A percentile compares a stretch with the other conserved stretches of the same genome.
phyloP scores from a whole-genome alignment of 2,113 vertebrate species.

The Carassius gibelio region DNA sequence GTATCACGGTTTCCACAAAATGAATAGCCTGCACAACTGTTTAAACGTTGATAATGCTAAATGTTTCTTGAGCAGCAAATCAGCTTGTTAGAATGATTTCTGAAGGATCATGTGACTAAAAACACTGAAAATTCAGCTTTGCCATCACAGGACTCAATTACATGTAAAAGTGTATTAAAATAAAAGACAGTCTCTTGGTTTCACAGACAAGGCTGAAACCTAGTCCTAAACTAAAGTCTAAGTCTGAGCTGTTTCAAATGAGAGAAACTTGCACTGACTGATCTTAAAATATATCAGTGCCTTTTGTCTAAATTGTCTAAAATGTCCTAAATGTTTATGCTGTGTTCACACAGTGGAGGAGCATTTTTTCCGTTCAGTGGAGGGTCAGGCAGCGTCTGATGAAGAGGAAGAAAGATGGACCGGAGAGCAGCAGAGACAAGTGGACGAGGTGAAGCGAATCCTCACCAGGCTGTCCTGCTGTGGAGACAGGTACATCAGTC shows the following conservation, averaged over 20 bases:
- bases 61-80: neutral
- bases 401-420: slow-evolving; percentile 85
- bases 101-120: neutral
- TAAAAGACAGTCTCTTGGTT: neutral
- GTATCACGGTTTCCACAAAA: neutral
- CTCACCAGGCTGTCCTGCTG: slow-evolving; percentile 78
- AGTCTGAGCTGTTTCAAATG: too few species aligned
- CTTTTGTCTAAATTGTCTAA: too few species aligned
- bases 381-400: slow-evolving; percentile 91
- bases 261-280: too few species aligned
- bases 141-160: neutral
- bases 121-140: neutral
- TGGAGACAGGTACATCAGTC: slow-evolving; percentile 71
- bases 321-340: neutral
- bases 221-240: too few species aligned
- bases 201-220: too few species aligned
- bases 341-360: slow-evolving; percentile 76
- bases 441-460: slow-evolving; percentile 70
- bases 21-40: neutral
- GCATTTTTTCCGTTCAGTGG: slow-evolving; percentile 87
- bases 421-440: slow-evolving; percentile 67
- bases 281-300: too few species aligned
- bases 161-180: neutral
- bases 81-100: neutral
- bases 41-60: neutral